Conservation (phyloP, 2,888 invertebrate species). For the Mythimna ferrago region DNA sequence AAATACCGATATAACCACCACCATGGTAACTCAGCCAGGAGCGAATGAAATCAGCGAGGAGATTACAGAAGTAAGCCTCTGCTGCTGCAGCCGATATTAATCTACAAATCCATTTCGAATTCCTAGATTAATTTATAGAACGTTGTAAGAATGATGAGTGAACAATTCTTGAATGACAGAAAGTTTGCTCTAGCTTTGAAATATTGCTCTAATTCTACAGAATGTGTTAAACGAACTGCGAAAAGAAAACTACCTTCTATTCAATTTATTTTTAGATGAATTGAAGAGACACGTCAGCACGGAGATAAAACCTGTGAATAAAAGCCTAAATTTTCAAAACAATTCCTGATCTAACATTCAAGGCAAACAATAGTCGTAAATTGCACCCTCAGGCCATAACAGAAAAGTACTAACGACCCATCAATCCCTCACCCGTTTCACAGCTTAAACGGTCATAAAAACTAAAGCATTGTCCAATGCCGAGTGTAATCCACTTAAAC, state of each 20-base stretch:
- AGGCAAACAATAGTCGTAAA: slow-evolving; percentile 74
- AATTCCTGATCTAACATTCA: slow-evolving; percentile 61
- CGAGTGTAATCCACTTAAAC: slow-evolving; percentile 81
- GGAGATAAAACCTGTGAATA: slow-evolving; percentile 24
- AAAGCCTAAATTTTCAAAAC: slow-evolving; percentile 32
- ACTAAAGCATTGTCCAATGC: slow-evolving; percentile 80
- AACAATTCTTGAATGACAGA: not conserved
- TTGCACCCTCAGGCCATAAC: slow-evolving; percentile 73
- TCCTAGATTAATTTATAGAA: slow-evolving; percentile 31
- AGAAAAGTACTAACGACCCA: slow-evolving; percentile 76
- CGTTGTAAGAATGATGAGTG: not conserved
- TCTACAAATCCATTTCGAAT: slow-evolving; percentile 14
- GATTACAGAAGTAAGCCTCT: slow-evolving; percentile 35
- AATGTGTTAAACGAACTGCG: not conserved
- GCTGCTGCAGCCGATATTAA: slow-evolving; percentile 28
- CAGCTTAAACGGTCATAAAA: slow-evolving; percentile 78
- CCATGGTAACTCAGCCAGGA: slow-evolving; percentile 20
- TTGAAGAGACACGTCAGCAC: slow-evolving; percentile 7
- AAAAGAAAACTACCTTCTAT: not conserved
- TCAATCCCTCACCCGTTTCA: slow-evolving; percentile 74
- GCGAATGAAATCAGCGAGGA: slow-evolving; percentile 37
- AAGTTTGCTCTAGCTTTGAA: not conserved
- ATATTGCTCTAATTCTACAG: not conserved
- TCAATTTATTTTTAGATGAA: not conserved
- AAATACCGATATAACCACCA: slow-evolving; percentile 3